Percentiles rank a stretch among this genome's conserved stretches.
These are phyloP conservation scores for Hydropotes inermis DNA, from an alignment of 2,113 vertebrate genomes.

Conservation along the genomic window DNA sequence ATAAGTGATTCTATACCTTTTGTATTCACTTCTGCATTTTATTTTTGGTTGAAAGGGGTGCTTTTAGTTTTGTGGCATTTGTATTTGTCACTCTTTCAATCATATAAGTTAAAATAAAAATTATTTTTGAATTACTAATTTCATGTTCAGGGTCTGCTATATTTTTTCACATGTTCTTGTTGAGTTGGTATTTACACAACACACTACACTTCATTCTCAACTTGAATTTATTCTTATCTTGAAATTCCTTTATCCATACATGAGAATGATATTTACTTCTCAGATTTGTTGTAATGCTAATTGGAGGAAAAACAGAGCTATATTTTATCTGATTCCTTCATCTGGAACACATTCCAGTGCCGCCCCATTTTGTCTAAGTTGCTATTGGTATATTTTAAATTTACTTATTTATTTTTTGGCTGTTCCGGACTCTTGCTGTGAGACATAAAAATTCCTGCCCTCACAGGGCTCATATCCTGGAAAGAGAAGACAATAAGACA, in stretches of 20 bases:
- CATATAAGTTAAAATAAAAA: slow-evolving; percentile 95
- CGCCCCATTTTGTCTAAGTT: neutral
- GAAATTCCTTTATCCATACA: neutral
- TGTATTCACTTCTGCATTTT: slow-evolving; percentile 72
- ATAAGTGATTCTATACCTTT: slow-evolving; percentile 68
- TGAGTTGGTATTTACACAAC: neutral
- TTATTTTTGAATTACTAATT: slow-evolving; percentile 94
- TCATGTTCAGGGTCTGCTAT: neutral
- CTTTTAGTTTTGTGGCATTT: slow-evolving; percentile 81
- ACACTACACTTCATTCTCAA: neutral
- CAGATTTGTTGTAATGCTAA: neutral
- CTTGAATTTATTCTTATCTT: neutral
- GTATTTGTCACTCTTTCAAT: slow-evolving; percentile 81
- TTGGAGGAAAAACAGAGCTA: neutral
- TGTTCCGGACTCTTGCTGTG: neutral
- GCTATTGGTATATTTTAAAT: neutral
- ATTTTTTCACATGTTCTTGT: neutral
- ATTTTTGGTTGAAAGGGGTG: slow-evolving; percentile 45
- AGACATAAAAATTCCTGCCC: neutral
- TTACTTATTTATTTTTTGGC: neutral
- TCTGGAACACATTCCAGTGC: neutral
- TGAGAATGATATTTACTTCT: neutral
- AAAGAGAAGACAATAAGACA: neutral
- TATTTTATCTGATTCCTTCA: neutral
- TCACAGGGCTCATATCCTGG: neutral